Percentiles rank a stretch among this genome's conserved stretches.
Conservation (phyloP, 2,113 vertebrate species). For the Pagrus major region DNA sequence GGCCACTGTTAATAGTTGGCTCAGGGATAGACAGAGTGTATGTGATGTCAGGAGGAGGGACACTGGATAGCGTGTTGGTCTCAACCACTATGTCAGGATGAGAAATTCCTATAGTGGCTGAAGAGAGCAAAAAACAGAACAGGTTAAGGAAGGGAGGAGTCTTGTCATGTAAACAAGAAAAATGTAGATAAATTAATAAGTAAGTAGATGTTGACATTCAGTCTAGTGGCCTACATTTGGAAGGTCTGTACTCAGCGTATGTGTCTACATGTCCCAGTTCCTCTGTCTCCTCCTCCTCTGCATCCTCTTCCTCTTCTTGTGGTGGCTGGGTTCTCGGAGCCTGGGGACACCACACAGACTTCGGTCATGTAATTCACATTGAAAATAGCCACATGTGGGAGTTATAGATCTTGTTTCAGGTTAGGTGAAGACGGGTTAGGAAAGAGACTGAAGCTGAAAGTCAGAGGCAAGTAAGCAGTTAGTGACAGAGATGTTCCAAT, state of each 20-base stretch:
- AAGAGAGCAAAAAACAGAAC: slow-evolving; percentile 12
- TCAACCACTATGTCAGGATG: slow-evolving; percentile 98
- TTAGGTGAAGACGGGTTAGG: background rate
- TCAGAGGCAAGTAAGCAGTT: slow-evolving; percentile 20
- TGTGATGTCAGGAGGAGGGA: slow-evolving; percentile 95
- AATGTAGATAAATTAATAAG: background rate
- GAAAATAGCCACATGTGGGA: background rate
- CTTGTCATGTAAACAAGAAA: background rate
- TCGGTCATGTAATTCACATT: slow-evolving; percentile 18
- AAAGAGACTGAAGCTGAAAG: slow-evolving; percentile 3
- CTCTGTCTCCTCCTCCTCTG: slow-evolving; percentile 93
- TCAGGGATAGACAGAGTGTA: slow-evolving; percentile 90
- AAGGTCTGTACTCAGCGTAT: slow-evolving; percentile 95
- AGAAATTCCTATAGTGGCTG: slow-evolving; percentile 94
- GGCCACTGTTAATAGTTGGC: slow-evolving; percentile 80
- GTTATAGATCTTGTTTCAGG: slow-evolving; percentile 13
- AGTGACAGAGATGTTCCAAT: too few relatives aligned
- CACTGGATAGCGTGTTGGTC: slow-evolving; percentile 97
- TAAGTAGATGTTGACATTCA: slow-evolving; percentile 4
- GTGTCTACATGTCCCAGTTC: slow-evolving; percentile 97
- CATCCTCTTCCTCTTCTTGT: slow-evolving; percentile 93
- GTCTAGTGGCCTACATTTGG: slow-evolving; percentile 89
- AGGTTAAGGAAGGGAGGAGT: background rate
- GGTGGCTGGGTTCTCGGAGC: slow-evolving; percentile 82
- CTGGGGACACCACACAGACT: slow-evolving; percentile 34